Conservation (phyloP, 2,797 vertebrate genomes). For the Enteromius mattozi region DNA sequence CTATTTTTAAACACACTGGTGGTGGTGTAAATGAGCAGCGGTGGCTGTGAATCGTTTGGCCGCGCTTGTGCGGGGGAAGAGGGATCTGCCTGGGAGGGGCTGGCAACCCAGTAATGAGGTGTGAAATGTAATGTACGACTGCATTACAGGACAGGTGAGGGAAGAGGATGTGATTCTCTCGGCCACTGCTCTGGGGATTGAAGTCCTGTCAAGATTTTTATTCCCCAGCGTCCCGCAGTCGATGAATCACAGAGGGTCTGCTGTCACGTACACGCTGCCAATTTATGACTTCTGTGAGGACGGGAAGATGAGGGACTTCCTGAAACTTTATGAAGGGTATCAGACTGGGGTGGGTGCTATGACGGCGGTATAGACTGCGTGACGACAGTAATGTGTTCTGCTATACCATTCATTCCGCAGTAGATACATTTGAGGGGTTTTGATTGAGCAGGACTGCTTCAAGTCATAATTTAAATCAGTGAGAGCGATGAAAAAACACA, state of each 20-base stretch:
- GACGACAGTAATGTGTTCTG: background rate
- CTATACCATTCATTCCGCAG: background rate
- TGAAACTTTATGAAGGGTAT: conserved; percentile 8
- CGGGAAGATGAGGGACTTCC: conserved; percentile 39
- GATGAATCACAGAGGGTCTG: conserved; percentile 59
- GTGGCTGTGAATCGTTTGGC: conserved; percentile 60
- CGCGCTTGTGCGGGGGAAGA: conserved; percentile 2
- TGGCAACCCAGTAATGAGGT: conserved; percentile 68
- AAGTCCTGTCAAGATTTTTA: conserved; percentile 56
- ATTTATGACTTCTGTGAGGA: conserved; percentile 63
- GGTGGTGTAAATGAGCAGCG: conserved; percentile 23
- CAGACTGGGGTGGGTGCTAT: background rate
- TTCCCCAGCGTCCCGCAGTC: conserved; percentile 48
- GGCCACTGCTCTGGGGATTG: conserved; percentile 45
- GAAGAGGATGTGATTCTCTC: conserved; percentile 53
- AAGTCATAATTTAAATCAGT: background rate
- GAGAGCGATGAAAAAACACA: background rate
- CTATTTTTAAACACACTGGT: conserved; percentile 4
- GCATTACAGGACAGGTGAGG: conserved; percentile 60
- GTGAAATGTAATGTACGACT: conserved; percentile 74
- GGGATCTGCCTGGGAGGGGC: conserved; percentile 48
- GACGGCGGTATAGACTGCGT: background rate
- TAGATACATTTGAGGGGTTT: background rate
- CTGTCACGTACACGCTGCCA: conserved; percentile 16
- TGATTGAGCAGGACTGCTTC: background rate